These are phyloP conservation scores for Tenthredo notha DNA, from an alignment of 2,888 invertebrate genomes.

Conservation along the genomic window DNA sequence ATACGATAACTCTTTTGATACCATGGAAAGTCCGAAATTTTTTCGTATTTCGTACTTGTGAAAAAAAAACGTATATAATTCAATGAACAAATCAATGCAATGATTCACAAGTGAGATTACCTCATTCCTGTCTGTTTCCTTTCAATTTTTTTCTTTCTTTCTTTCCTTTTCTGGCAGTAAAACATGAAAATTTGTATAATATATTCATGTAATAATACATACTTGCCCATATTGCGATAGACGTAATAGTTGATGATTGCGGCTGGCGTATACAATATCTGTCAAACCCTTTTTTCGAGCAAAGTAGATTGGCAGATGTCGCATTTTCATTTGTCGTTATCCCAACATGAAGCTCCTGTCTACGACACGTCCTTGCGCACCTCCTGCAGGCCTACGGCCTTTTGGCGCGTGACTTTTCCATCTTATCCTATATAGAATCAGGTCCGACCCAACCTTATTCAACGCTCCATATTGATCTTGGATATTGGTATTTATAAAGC, in stretches of 20 bases:
- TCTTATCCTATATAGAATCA: constrained; percentile 34
- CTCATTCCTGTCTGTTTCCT: background rate
- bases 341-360: constrained; percentile 44
- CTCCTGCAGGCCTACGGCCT: constrained; percentile 28
- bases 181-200: background rate
- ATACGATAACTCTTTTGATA: background rate
- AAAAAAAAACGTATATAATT: background rate
- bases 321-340: constrained; percentile 44
- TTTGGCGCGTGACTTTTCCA: constrained; percentile 41
- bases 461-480: constrained; percentile 48
- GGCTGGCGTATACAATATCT: constrained; percentile 6
- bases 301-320: constrained; percentile 39
- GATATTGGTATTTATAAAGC: constrained; percentile 51
- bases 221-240: background rate
- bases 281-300: background rate
- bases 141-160: background rate
- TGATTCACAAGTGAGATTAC: background rate
- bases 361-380: constrained; percentile 25
- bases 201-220: background rate
- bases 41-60: background rate
- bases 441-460: constrained; percentile 43
- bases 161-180: background rate
- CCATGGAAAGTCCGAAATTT: background rate
- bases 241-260: constrained; percentile 21
- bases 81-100: background rate